Conservation (phyloP, 2,113 vertebrate genomes). For the Neoarius graeffei region DNA sequence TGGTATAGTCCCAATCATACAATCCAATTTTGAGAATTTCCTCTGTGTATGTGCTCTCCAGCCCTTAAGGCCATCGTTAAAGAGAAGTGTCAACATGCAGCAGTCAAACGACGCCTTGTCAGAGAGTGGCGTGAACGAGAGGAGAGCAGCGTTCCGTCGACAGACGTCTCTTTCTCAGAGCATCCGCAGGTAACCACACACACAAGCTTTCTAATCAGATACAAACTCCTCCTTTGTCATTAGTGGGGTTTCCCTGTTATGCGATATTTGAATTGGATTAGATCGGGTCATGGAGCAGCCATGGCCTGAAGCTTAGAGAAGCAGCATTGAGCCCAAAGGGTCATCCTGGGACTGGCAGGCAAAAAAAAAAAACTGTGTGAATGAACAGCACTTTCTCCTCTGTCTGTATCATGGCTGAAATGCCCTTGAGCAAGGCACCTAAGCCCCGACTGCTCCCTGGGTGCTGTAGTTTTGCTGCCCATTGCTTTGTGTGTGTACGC, state of each 20-base stretch:
- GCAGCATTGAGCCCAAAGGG: too few species aligned
- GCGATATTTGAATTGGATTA: not conserved
- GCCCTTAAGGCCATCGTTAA: conserved; percentile 74
- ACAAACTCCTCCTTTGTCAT: not conserved
- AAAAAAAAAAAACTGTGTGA: too few species aligned
- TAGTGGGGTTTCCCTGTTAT: not conserved
- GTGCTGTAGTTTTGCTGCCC: too few species aligned
- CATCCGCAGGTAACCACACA: conserved; percentile 82
- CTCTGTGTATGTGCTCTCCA: conserved; percentile 53
- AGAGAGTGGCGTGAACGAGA: conserved; percentile 62
- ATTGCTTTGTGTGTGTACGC: too few species aligned
- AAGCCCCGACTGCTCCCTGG: too few species aligned
- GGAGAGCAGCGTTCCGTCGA: conserved; percentile 72
- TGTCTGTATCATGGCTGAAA: too few species aligned
- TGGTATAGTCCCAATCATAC: not conserved
- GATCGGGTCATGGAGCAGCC: too few species aligned
- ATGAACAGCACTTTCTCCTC: too few species aligned
- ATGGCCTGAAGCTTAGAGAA: too few species aligned
- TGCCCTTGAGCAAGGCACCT: too few species aligned
- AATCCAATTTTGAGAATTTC: not conserved
- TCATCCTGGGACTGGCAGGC: too few species aligned
- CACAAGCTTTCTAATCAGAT: not conserved
- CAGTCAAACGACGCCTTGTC: conserved; percentile 62
- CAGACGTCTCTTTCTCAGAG: conserved; percentile 91
- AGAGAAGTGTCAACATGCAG: conserved; percentile 79